Conservation (phyloP, 2,797 vertebrate genomes). For the Platalea minor region DNA sequence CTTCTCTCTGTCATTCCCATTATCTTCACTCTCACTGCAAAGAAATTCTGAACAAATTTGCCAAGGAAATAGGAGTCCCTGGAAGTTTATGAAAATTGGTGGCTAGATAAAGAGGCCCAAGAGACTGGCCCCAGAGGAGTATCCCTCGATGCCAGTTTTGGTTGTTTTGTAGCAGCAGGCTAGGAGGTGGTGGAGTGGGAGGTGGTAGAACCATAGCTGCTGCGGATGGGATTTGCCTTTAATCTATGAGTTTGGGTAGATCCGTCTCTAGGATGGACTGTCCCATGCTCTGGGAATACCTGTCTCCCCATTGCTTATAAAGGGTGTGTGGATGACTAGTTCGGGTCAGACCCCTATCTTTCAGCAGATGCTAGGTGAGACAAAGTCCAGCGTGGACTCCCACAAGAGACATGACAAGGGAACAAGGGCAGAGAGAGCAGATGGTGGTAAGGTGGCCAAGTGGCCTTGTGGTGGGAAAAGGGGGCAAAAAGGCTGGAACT, state of each 20-base stretch:
- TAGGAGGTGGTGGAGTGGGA: neutral
- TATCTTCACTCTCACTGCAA: neutral
- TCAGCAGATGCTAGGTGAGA: neutral
- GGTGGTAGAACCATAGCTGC: neutral
- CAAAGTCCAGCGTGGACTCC: rapidly evolving
- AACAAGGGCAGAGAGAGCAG: neutral
- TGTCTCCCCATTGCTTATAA: neutral
- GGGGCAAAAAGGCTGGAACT: neutral
- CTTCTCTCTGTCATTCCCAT: neutral
- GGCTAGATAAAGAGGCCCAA: neutral
- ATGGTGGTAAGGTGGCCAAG: neutral
- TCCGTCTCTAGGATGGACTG: neutral
- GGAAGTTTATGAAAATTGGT: neutral
- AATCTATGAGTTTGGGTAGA: neutral
- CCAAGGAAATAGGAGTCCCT: neutral
- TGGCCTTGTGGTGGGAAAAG: neutral
- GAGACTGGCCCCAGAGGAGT: too few species aligned
- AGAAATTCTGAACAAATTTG: neutral
- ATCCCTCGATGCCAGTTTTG: rapidly evolving
- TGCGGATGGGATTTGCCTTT: neutral
- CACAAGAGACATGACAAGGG: neutral
- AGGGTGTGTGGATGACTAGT: neutral
- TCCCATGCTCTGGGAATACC: neutral
- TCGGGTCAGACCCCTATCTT: neutral
- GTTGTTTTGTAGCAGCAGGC: neutral